These are phyloP conservation scores for Lasaia peninsularis DNA, from an alignment of 1,140 invertebrate genomes.

Conservation along the genomic window DNA sequence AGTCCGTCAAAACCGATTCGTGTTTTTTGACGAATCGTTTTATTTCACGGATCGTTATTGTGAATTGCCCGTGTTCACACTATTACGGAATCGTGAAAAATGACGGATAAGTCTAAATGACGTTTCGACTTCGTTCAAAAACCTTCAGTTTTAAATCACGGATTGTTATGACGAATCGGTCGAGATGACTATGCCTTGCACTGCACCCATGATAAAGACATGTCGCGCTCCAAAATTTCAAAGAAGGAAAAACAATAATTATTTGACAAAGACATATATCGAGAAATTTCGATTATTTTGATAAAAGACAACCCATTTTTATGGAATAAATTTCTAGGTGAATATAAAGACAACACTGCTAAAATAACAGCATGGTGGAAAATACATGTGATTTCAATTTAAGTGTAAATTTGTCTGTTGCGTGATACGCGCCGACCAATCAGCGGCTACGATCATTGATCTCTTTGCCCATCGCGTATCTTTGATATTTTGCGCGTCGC, in stretches of 20 bases:
- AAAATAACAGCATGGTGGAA: not conserved
- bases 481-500: too few species aligned
- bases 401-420: too few species aligned
- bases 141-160: not conserved
- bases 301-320: not conserved
- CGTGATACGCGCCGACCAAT: too few species aligned
- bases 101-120: not conserved
- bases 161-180: not conserved
- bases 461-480: too few species aligned
- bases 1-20: slow-evolving; percentile 2
- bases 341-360: not conserved
- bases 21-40: not conserved
- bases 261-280: not conserved
- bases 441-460: too few species aligned
- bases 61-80: not conserved
- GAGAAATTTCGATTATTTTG: not conserved
- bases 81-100: not conserved
- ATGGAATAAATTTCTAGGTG: not conserved
- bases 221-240: too few species aligned
- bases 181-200: too few species aligned
- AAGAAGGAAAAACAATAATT: not conserved
- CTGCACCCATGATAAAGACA: too few species aligned
- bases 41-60: not conserved
- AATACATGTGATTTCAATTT: not conserved
- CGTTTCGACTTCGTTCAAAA: not conserved